Conservation (phyloP, 1,140 invertebrate species). For the Dendrolimus punctatus region DNA sequence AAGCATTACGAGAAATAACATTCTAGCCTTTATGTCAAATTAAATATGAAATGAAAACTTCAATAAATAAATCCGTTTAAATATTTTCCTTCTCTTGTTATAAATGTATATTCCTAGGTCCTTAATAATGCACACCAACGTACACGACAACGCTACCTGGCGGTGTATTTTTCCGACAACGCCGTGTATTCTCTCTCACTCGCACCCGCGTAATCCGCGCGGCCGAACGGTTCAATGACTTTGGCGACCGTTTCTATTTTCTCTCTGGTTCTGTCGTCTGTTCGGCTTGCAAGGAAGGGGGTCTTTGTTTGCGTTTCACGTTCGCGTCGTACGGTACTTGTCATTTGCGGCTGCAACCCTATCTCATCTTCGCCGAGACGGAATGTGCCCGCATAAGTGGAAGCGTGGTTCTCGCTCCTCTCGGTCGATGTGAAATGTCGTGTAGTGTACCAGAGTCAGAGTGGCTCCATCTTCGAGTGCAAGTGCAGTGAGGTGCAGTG, state of each 20-base stretch:
- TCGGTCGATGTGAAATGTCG: slow-evolving; percentile 64
- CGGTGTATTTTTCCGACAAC: slow-evolving; percentile 5
- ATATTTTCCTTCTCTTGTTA: too few species aligned
- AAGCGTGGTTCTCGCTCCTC: slow-evolving; percentile 59
- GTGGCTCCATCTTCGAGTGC: slow-evolving; percentile 60
- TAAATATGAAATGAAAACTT: too few species aligned
- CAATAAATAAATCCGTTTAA: too few species aligned
- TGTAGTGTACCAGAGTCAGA: slow-evolving; percentile 39
- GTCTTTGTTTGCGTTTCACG: slow-evolving; percentile 71
- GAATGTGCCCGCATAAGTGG: slow-evolving; percentile 66
- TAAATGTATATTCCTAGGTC: slow-evolving; percentile 22
- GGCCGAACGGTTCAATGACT: slow-evolving; percentile 70
- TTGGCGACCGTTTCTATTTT: slow-evolving; percentile 71
- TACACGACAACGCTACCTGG: slow-evolving; percentile 37
- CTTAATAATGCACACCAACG: slow-evolving; percentile 20
- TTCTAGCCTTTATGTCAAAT: too few species aligned
- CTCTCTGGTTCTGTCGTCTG: slow-evolving; percentile 69
- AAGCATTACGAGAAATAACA: too few species aligned
- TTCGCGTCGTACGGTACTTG: slow-evolving; percentile 57
- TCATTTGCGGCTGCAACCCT: slow-evolving; percentile 43
- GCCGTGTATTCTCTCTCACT: slow-evolving; percentile 39
- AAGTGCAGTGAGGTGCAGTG: slow-evolving; percentile 69
- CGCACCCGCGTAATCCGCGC: slow-evolving; percentile 43
- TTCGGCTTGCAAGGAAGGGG: slow-evolving; percentile 57
- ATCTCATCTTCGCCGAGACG: slow-evolving; percentile 55